Percentiles rank a stretch among this genome's conserved stretches.
Conservation (phyloP, 2,113 vertebrate species). For the Zosterops pallidus region DNA sequence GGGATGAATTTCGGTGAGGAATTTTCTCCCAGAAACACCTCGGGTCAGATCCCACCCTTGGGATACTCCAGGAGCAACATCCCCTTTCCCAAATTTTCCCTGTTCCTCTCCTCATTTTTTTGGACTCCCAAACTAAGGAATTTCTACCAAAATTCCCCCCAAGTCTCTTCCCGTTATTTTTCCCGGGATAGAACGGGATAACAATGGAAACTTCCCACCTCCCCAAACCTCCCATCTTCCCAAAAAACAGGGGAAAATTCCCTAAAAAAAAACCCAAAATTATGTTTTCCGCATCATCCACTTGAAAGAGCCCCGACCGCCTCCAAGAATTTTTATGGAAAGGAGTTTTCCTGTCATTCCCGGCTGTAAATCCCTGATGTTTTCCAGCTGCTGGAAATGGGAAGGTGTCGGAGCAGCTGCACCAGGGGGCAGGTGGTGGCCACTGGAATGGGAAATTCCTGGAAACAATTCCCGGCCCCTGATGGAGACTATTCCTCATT, state of each 20-base stretch:
- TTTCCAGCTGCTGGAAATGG: slow-evolving; percentile 69
- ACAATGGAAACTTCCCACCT: rapidly evolving
- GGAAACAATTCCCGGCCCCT: background rate
- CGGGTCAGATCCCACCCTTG: rapidly evolving
- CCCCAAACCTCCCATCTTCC: background rate
- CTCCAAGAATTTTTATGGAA: slow-evolving; percentile 55
- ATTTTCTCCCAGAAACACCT: background rate
- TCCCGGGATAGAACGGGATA: background rate
- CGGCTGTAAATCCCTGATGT: slow-evolving; percentile 50
- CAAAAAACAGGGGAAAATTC: background rate
- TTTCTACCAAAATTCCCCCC: background rate
- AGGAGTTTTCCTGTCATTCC: slow-evolving; percentile 6
- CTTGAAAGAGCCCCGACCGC: slow-evolving; percentile 52
- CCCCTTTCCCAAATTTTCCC: background rate
- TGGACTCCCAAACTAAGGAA: background rate
- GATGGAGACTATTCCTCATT: background rate
- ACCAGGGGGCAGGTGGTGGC: background rate
- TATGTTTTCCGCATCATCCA: background rate
- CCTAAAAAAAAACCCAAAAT: background rate
- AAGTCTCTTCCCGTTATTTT: background rate
- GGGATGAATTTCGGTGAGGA: rapidly evolving
- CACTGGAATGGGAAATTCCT: background rate
- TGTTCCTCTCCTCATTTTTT: background rate
- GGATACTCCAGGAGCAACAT: background rate
- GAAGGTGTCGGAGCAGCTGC: background rate